phyloP scores from a whole-genome alignment of 1,140 invertebrate species.

The Stegodyphus dumicola region DNA sequence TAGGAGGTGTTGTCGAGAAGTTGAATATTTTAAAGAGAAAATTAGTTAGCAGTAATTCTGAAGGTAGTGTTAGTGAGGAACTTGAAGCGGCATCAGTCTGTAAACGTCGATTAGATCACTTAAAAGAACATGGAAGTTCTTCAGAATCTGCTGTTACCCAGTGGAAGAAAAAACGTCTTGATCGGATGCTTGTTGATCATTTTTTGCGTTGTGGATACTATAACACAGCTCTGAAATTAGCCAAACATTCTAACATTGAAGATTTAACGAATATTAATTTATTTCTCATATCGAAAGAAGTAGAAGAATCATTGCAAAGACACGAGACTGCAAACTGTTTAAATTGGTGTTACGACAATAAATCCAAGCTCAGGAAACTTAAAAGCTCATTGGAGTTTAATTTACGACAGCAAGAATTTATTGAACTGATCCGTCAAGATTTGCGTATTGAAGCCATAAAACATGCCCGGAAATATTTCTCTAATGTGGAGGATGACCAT shows the following conservation, averaged over 20 bases:
- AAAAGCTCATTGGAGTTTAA: slow-evolving; percentile 81
- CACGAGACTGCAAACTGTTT: slow-evolving; percentile 89
- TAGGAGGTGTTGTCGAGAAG: slow-evolving; percentile 83
- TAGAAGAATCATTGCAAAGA: slow-evolving; percentile 77
- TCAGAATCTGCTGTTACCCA: slow-evolving; percentile 73
- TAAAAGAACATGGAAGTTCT: slow-evolving; percentile 77
- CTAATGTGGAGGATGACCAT: slow-evolving; percentile 86
- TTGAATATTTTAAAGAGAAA: slow-evolving; percentile 92
- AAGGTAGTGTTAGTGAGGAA: slow-evolving; percentile 92
- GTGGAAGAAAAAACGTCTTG: slow-evolving; percentile 89
- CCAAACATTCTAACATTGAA: slow-evolving; percentile 83
- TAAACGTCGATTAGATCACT: slow-evolving; percentile 90
- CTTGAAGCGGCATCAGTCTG: slow-evolving; percentile 86
- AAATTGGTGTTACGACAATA: slow-evolving; percentile 97
- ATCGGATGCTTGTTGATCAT: slow-evolving; percentile 96
- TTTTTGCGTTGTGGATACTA: slow-evolving; percentile 96
- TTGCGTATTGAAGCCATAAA: slow-evolving; percentile 89
- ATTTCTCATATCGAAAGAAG: slow-evolving; percentile 89
- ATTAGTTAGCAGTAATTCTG: slow-evolving; percentile 72
- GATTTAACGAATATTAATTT: slow-evolving; percentile 90
- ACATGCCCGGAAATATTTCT: slow-evolving; percentile 93
- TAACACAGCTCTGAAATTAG: slow-evolving; percentile 85
- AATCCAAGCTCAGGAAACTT: slow-evolving; percentile 93
- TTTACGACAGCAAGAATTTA: slow-evolving; percentile 92
- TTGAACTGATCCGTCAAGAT: slow-evolving; percentile 91